Percentiles rank a stretch among this genome's conserved stretches.
Conservation (phyloP, 1,140 invertebrate species). For the Macrotrachela quadricornifera region DNA sequence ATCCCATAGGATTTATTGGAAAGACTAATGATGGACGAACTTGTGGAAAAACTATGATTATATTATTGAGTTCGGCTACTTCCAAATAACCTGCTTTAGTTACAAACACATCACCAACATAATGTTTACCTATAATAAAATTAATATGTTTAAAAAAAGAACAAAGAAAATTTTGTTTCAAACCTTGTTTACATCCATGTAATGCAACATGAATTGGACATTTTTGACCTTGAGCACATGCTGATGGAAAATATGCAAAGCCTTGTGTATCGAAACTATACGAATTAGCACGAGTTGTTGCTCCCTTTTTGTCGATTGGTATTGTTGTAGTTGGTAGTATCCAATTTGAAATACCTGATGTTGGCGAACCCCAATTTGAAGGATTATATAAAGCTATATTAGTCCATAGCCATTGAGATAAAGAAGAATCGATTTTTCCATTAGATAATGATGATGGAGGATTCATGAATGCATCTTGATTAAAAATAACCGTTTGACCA, state of each 20-base stretch:
- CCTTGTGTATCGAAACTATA: conserved; percentile 8
- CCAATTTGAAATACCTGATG: too few relatives aligned
- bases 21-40: conserved; percentile 9
- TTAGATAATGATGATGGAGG: too few relatives aligned
- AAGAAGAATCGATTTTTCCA: not conserved
- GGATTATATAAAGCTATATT: too few relatives aligned
- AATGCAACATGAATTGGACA: conserved; percentile 29
- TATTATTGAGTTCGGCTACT: conserved; percentile 29
- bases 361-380: too few relatives aligned
- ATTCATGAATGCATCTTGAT: too few relatives aligned
- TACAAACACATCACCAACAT: conserved; percentile 20
- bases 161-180: conserved; percentile 13
- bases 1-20: conserved; percentile 20
- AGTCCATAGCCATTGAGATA: not conserved
- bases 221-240: conserved; percentile 13
- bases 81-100: conserved; percentile 27
- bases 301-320: too few relatives aligned
- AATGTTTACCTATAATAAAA: conserved; percentile 1
- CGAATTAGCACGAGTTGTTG: too few relatives aligned
- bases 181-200: conserved; percentile 26
- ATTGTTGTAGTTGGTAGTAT: too few relatives aligned
- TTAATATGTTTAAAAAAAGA: not conserved
- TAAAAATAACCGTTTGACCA: too few relatives aligned
- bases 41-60: conserved; percentile 31
- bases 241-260: conserved; percentile 23